Evolutionary conservation across 2,113 vertebrate genomes (phyloP).

Genomic region (Arizona elegans): DNA sequence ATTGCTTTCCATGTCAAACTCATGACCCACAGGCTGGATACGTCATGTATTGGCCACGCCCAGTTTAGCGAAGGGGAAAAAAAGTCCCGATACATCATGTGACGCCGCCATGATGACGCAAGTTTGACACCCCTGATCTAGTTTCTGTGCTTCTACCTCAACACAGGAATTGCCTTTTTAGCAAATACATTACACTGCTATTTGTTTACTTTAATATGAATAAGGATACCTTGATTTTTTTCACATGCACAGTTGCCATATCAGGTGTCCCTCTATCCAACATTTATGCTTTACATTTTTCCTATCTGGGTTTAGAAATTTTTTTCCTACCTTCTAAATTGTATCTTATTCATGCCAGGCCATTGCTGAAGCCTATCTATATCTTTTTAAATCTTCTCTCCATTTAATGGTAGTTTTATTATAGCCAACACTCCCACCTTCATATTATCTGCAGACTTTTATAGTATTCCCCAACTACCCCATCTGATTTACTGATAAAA

Average conservation of each 20-base stretch:
- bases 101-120: too few species aligned
- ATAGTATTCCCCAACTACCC: background rate
- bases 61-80: too few species aligned
- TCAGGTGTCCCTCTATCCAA: background rate
- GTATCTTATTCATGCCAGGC: background rate
- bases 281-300: background rate
- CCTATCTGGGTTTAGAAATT: background rate
- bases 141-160: background rate
- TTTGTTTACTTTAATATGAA: background rate
- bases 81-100: too few species aligned
- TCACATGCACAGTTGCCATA: background rate
- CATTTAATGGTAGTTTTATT: background rate
- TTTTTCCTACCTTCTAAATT: background rate
- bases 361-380: background rate
- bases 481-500: background rate
- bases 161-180: background rate
- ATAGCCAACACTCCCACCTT: background rate
- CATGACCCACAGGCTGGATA: fast-evolving
- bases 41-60: too few species aligned
- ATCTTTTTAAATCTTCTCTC: background rate
- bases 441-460: background rate
- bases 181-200: background rate
- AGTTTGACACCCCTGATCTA: background rate
- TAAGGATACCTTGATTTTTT: background rate
- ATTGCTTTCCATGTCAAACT: background rate